Evolutionary conservation across 2,797 vertebrate genomes (phyloP).

Genomic region (Acanthiza pusilla): DNA sequence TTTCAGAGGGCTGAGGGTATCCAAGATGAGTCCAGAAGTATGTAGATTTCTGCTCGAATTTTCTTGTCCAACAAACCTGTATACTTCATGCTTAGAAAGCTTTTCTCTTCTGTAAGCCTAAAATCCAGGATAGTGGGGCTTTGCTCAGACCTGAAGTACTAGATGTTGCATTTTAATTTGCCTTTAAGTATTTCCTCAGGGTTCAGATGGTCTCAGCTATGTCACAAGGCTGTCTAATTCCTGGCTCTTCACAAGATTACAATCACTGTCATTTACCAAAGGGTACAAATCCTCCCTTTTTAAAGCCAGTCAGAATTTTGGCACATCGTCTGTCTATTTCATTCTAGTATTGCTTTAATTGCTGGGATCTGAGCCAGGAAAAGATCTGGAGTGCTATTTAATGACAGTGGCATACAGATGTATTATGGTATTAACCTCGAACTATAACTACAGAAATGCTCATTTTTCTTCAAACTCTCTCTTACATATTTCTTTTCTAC

Average conservation of each 20-base stretch:
- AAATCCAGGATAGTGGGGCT: not conserved
- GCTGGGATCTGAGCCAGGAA: not conserved
- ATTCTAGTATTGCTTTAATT: not conserved
- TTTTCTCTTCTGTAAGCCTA: not conserved
- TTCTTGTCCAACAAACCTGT: not conserved
- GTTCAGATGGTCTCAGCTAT: not conserved
- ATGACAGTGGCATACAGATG: not conserved
- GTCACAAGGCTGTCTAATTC: not conserved
- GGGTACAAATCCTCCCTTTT: not conserved
- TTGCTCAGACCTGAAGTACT: not conserved
- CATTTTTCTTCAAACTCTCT: not conserved
- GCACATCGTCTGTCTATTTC: not conserved
- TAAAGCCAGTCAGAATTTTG: not conserved
- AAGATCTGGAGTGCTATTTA: not conserved
- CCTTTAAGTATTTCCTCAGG: not conserved
- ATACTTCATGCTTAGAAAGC: not conserved
- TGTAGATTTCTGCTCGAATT: not conserved
- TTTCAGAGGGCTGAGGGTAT: not conserved
- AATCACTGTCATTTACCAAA: not conserved
- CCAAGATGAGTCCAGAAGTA: not conserved
- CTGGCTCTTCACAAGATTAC: not conserved
- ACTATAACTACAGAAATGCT: not conserved
- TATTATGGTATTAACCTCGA: not conserved
- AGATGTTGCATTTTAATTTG: not conserved
- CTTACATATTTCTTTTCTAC: not conserved